These are phyloP conservation scores for Steatocranus sp. DNA, from an alignment of 2,797 vertebrate species.

Conservation along the genomic window DNA sequence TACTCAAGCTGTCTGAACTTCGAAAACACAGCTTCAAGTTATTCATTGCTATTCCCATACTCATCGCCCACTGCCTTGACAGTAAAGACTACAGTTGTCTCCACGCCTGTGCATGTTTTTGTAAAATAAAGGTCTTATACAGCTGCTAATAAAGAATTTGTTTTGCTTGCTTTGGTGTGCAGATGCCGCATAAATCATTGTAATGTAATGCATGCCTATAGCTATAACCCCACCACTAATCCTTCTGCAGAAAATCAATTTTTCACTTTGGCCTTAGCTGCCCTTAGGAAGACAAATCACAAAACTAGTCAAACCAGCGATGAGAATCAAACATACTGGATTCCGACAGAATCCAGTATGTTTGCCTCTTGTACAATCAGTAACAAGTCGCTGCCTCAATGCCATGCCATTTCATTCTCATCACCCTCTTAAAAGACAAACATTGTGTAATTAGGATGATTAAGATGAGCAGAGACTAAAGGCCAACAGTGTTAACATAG, in stretches of 20 bases:
- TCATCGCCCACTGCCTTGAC: constrained; percentile 18
- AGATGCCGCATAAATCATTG: constrained; percentile 31
- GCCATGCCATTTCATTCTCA: constrained; percentile 11
- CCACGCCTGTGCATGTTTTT: neutral
- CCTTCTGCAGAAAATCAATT: constrained; percentile 61
- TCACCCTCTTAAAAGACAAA: constrained; percentile 48
- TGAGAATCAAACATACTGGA: constrained; percentile 44
- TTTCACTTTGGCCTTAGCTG: constrained; percentile 40
- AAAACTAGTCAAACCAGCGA: constrained; percentile 41
- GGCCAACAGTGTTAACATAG: constrained; percentile 48
- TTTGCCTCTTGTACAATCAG: constrained; percentile 15
- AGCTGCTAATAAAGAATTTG: constrained; percentile 29
- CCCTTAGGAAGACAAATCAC: constrained; percentile 44
- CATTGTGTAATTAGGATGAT: constrained; percentile 50
- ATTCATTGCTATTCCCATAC: constrained; percentile 37
- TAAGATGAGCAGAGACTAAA: constrained; percentile 49
- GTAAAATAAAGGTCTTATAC: constrained; percentile 9
- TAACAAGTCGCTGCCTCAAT: constrained; percentile 12
- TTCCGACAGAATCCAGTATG: neutral
- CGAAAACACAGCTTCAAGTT: constrained; percentile 22
- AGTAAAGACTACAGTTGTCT: constrained; percentile 2
- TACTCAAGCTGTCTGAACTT: constrained; percentile 47
- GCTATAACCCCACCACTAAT: constrained; percentile 48
- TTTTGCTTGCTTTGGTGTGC: constrained; percentile 23
- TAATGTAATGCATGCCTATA: constrained; percentile 49